Conservation (phyloP, 2,797 vertebrate genomes). For the Hyperoplus immaculatus region DNA sequence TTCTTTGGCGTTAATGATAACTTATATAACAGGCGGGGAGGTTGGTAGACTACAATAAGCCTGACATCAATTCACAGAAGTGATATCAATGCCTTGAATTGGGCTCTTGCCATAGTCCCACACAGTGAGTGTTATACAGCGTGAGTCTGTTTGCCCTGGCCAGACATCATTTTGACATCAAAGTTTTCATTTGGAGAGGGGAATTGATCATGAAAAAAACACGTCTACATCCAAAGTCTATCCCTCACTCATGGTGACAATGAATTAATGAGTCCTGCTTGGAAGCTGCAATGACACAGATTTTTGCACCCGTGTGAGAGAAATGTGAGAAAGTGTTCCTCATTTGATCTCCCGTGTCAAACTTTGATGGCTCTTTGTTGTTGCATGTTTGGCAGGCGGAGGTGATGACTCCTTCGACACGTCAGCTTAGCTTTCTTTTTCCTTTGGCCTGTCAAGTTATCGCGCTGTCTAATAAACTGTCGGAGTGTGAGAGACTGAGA, state of each 20-base stretch:
- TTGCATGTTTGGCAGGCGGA: constrained; percentile 41
- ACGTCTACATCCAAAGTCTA: constrained; percentile 12
- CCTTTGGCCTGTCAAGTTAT: constrained; percentile 18
- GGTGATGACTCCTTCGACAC: constrained; percentile 33
- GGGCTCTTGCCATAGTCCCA: not conserved
- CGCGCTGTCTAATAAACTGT: constrained; percentile 11
- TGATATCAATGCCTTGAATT: constrained; percentile 19
- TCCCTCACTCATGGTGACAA: constrained; percentile 43
- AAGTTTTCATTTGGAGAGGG: constrained; percentile 28
- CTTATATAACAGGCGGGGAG: not conserved
- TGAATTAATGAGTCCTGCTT: constrained; percentile 33
- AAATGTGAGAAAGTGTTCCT: constrained; percentile 48
- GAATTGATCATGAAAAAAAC: constrained; percentile 29
- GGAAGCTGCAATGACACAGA: constrained; percentile 55
- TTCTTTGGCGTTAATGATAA: not conserved
- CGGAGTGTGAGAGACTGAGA: constrained; percentile 7
- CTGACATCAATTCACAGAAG: constrained; percentile 22
- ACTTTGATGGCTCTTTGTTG: constrained; percentile 28
- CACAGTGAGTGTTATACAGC: constrained; percentile 8
- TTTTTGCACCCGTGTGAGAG: constrained; percentile 68
- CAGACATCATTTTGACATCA: not conserved
- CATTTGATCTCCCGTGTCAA: constrained; percentile 31
- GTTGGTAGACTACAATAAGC: not conserved
- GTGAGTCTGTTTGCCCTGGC: constrained; percentile 33
- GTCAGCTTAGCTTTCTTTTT: constrained; percentile 1